Evolutionary conservation across 2,888 invertebrate genomes (phyloP), one percentile per base, ranked within the genome.

Genomic region (Meteorus cinctellus): DNA sequence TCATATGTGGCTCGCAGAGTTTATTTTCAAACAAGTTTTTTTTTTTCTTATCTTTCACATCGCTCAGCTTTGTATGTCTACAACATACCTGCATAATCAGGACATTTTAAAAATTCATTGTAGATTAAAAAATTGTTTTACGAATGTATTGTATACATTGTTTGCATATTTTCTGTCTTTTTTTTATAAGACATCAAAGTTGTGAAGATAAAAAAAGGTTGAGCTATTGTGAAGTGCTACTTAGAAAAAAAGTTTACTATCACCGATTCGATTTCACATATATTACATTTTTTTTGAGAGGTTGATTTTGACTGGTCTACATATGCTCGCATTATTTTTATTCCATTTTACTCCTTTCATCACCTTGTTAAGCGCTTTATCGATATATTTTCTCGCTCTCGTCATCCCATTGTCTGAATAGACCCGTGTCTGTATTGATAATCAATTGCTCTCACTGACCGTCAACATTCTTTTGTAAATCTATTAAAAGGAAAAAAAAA

Each of bases 321-420:
- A 1, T 5, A n/a, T 55, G 55, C 55, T 0, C 6, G n/a, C 24
- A 19, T 55, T 19, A 55, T 55, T 55, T 19, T 63, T 41, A 24
- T 67, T 60, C 62, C 55, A 62, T 73, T 59, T 59, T 75, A 51
- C 59, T 73, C 62, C 45, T 45, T 65, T 59, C 55, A 72, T 71
- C 67, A 34, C 60, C 36, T 48, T 65, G 31, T 63, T 60, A 36
- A 74, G 69, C 68, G 68, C 74, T 69, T 31, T 63, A 27, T 36
- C 36, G 68, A 45, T 55, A 19, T 55, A 8, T 67, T 19, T 68
- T 24, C 27, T 41, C 45, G 14, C 41, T 51, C 65, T 71, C 63
- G 68, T 62, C 71, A 16, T 60, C 71, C 71, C 71, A 29, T 34
- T 60, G 45, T 34, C n/a, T 59, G 34, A 59, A 59, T 70, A 70